phyloP scores from a whole-genome alignment of 2,888 invertebrate genomes.

The Platerodrilus igneus region DNA sequence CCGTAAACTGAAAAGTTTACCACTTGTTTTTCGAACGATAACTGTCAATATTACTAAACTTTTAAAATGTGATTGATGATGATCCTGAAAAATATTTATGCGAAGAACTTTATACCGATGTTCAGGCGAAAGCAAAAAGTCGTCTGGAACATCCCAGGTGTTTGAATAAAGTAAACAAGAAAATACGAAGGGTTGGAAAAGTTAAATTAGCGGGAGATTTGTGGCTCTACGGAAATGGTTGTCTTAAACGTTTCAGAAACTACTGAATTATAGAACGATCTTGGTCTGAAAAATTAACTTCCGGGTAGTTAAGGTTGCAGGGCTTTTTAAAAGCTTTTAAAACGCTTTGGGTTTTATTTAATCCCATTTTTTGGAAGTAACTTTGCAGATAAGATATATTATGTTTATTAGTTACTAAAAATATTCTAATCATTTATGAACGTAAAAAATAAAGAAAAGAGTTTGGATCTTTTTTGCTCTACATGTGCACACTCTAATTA shows the following conservation, averaged over 20 bases:
- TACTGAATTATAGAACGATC: constrained; percentile 37
- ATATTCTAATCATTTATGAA: no score
- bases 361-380: no score
- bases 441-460: no score
- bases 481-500: no score
- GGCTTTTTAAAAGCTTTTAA: no score
- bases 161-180: constrained; percentile 22
- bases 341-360: no score
- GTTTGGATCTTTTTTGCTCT: no score
- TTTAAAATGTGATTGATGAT: constrained; percentile 9
- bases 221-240: constrained; percentile 34
- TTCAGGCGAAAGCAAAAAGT: constrained; percentile 9
- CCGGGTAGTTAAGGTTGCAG: no score
- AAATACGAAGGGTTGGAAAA: constrained; percentile 26
- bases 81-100: constrained; percentile 6
- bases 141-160: constrained; percentile 12
- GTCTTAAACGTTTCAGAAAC: constrained; percentile 35
- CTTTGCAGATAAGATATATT: no score
- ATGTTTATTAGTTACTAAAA: no score
- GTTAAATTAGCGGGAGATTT: constrained; percentile 34
- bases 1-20: constrained; percentile 1
- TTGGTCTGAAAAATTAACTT: constrained; percentile 33
- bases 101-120: neutral
- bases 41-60: constrained; percentile 8
- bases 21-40: constrained; percentile 4